Conservation (phyloP, 2,888 invertebrate genomes). For the Stratiomys singularior region DNA sequence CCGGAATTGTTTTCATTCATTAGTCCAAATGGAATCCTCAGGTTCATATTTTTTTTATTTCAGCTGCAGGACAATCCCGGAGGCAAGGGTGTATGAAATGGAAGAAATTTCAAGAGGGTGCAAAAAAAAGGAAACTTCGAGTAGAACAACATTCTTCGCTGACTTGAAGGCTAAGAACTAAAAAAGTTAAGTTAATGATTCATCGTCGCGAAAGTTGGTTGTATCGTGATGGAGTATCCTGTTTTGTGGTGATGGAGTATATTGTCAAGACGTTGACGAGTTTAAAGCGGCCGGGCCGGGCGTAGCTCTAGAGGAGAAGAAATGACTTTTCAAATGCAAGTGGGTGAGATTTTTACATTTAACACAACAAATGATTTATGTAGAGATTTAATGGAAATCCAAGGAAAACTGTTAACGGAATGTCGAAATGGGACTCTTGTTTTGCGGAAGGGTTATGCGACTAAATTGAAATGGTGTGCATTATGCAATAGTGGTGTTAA, state of each 20-base stretch:
- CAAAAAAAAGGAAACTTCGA: too few species aligned
- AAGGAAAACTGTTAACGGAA: neutral
- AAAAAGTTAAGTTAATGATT: constrained; percentile 39
- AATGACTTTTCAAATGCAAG: neutral
- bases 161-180: constrained; percentile 32
- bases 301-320: too few species aligned
- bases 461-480: too few species aligned
- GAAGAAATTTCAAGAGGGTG: too few species aligned
- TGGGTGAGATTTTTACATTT: neutral
- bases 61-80: neutral
- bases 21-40: constrained; percentile 32
- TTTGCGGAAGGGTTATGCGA: too few species aligned
- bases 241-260: constrained; percentile 21
- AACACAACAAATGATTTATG: neutral
- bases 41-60: neutral
- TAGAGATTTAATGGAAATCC: neutral
- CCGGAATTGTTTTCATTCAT: constrained; percentile 37
- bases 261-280: constrained; percentile 20
- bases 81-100: neutral
- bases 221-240: constrained; percentile 17
- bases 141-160: neutral
- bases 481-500: too few species aligned
- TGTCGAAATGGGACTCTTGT: neutral
- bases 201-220: neutral
- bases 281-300: neutral